Conservation (phyloP, 2,888 invertebrate species). For the Cheilosia soror region DNA sequence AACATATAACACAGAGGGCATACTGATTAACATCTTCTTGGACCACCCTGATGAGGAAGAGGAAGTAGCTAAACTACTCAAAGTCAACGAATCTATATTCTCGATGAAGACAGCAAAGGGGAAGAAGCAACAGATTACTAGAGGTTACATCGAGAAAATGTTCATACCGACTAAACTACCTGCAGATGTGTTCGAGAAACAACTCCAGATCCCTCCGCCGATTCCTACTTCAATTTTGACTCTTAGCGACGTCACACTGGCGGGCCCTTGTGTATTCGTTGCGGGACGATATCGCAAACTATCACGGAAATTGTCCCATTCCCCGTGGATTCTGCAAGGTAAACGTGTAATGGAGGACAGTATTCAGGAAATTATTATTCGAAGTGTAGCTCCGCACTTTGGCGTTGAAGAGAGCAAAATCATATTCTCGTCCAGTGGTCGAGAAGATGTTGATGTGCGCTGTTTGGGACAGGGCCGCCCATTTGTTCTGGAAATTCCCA, state of each 20-base stretch:
- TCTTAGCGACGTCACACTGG: constrained; percentile 79
- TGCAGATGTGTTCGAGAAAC: constrained; percentile 84
- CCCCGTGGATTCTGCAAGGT: constrained; percentile 96
- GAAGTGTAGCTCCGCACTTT: constrained; percentile 86
- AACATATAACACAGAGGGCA: constrained; percentile 85
- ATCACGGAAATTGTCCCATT: constrained; percentile 93
- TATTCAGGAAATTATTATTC: constrained; percentile 94
- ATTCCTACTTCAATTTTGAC: constrained; percentile 80
- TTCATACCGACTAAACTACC: constrained; percentile 84
- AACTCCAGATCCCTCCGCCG: constrained; percentile 85
- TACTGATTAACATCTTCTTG: constrained; percentile 83
- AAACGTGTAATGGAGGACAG: constrained; percentile 92
- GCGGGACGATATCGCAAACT: constrained; percentile 91
- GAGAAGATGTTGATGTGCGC: constrained; percentile 98
- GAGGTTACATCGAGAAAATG: constrained; percentile 87
- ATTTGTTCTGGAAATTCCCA: constrained; percentile 93
- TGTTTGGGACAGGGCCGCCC: constrained; percentile 96
- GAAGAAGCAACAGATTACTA: constrained; percentile 85
- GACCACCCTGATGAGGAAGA: constrained; percentile 85
- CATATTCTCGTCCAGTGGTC: constrained; percentile 95
- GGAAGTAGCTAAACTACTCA: constrained; percentile 85
- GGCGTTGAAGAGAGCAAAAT: constrained; percentile 82
- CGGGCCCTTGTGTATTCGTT: constrained; percentile 82
- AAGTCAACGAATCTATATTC: constrained; percentile 78
- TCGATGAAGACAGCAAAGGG: constrained; percentile 77